These are phyloP conservation scores for Sebastes dallii DNA, from an alignment of 2,797 vertebrate genomes.

Conservation along the genomic window DNA sequence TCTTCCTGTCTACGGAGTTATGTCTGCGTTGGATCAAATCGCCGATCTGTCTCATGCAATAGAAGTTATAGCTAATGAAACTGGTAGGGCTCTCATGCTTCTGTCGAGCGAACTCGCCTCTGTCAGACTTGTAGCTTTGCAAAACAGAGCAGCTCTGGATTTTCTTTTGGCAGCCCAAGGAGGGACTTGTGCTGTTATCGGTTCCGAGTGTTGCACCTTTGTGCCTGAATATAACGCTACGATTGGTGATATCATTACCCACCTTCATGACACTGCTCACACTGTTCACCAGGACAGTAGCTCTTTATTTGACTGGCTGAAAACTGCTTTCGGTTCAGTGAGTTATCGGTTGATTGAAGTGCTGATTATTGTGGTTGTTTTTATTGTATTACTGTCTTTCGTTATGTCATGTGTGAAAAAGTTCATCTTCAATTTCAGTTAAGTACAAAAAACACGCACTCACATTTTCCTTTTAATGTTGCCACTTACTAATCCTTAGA, in stretches of 20 bases:
- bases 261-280: conserved; percentile 29
- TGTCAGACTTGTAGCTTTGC: conserved; percentile 54
- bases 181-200: conserved; percentile 59
- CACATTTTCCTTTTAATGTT: not conserved
- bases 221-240: conserved; percentile 63
- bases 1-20: conserved; percentile 57
- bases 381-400: conserved; percentile 34
- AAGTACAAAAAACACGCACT: not conserved
- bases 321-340: conserved; percentile 2
- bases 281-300: conserved; percentile 42
- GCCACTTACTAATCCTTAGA: not conserved
- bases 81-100: conserved; percentile 43
- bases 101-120: conserved; percentile 59
- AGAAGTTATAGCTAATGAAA: conserved; percentile 55
- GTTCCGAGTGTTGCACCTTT: conserved; percentile 67
- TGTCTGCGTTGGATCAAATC: conserved; percentile 66
- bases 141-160: conserved; percentile 67
- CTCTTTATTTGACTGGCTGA: conserved; percentile 44
- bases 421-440: conserved; percentile 23
- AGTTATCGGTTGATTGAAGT: conserved; percentile 1
- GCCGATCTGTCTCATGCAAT: conserved; percentile 50
- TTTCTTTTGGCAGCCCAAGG: conserved; percentile 60
- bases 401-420: conserved; percentile 50
- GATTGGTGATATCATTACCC: conserved; percentile 41
- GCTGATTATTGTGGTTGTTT: conserved; percentile 31